Evolutionary conservation across 2,113 vertebrate genomes (phyloP), one percentile per base, ranked within the genome.

Genomic region (Pycnonotus jocosus): DNA sequence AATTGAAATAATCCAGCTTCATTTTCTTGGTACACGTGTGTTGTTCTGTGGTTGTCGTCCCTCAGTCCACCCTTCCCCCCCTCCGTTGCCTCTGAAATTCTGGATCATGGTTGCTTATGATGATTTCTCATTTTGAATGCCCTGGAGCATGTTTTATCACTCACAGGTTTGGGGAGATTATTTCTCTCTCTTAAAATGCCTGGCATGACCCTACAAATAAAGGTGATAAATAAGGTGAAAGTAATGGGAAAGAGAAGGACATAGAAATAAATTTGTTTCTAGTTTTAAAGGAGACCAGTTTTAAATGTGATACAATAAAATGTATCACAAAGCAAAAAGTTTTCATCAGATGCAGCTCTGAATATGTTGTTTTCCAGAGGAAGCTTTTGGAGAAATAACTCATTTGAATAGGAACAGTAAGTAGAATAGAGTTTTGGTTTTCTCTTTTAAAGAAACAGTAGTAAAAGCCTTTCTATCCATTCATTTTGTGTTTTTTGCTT

Each of bases 171-270:
- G 51, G 54, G 62, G 71, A 80, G 37, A 53, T 60, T 64, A 40
- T 86, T 80, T 86, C 22, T 62, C 44, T 74, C 16, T 91, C n/a
- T 48, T 64, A 22, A 89, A 81, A 93, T 48, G 57, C 38, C 73
- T 28, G n/a, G 42, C 11, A 31, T 51, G 35, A 21, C 37, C 79
- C 53, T n/a, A 56, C 35, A 62, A 90, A 57, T 50, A 66, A 58
- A 72, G 40, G 31, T 90, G 70, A 47, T 62, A 58, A 92, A 62
- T 54, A 74, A 61, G 17, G 35, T 31, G 57, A 73, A 81, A 64
- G 17, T 56, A 83, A 60, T 42, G 54, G 37, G 58, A 45, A 85
- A 44, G n/a, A 65, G 53, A 48, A 23, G 38, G 18, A 66, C 28
- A 9, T 6, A 69, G 62, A 74, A 86, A 77, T 50, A 0, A 54